Evolutionary conservation across 2,113 vertebrate species (phyloP).

Genomic region (Tetrao urogallus): DNA sequence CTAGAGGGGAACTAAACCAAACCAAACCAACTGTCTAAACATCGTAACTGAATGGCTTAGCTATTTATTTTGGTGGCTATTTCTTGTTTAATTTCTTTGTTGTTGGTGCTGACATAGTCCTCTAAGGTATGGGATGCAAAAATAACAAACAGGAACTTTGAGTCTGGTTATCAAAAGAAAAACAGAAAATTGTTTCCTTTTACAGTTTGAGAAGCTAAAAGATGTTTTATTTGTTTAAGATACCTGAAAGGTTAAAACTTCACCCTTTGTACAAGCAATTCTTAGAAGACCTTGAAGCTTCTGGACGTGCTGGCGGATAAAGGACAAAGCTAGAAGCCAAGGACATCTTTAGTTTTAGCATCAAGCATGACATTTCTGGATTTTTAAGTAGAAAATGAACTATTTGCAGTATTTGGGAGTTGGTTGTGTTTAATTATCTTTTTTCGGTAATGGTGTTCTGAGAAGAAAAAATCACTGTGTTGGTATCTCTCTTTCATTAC

Average conservation of each 20-base stretch:
- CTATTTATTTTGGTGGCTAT: conserved; percentile 1
- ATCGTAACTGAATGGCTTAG: background rate
- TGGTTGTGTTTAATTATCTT: background rate
- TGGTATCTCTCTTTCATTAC: background rate
- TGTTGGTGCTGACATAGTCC: background rate
- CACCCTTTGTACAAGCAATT: conserved; percentile 33
- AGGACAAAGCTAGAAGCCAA: conserved; percentile 16
- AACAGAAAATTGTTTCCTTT: background rate
- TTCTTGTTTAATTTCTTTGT: background rate
- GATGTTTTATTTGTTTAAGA: conserved; percentile 15
- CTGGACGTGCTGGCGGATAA: background rate
- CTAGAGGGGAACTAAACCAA: conserved; percentile 21
- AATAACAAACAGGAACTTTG: conserved; percentile 17
- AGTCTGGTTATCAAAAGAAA: background rate
- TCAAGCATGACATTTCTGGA: background rate
- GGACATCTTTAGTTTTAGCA: background rate
- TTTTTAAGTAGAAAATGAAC: conserved; percentile 9
- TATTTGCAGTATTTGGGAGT: background rate
- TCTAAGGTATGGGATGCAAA: conserved; percentile 1
- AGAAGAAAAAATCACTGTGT: background rate
- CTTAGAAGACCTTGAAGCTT: conserved; percentile 50
- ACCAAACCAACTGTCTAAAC: background rate
- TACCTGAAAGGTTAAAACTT: conserved; percentile 38
- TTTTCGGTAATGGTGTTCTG: background rate
- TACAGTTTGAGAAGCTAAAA: background rate